Base-by-base conservation (phyloP, 1,140 invertebrate species). In the Drosophila carrolli region DNA sequence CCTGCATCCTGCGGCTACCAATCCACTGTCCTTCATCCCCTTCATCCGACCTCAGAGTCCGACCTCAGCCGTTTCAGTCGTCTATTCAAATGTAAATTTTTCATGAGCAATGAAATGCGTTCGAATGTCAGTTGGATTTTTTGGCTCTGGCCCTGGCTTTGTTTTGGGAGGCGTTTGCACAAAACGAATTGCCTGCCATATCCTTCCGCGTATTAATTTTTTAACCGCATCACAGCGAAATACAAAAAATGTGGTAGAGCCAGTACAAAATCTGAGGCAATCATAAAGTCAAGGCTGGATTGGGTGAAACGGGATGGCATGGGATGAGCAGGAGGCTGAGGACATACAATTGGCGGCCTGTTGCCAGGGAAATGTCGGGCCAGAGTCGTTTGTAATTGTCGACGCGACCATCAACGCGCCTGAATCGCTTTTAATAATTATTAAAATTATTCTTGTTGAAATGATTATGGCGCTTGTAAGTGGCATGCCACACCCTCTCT, bases 381-480 rank as follows among this genome's bases (percentile, higher is more conserved):
- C 73, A 44, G 32, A 74, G 67, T 63, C 73, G 72, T 71, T 76
- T 76, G 83, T 88, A 82, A 86, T 86, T 86, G 83, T 86, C 82
- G 83, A 56, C 61, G 78, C 72, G 74, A 67, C 71, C 78, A 67
- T 81, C 76, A 73, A 62, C 78, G 78, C 74, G 75, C 63, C 61
- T 57, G 72, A 80, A 77, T 79, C 60, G 75, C 72, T 80, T 89
- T 84, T 89, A 89, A 89, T 89, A 89, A 89, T 89, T 89, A 89
- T 89, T 89, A 89, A 84, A 89, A 89, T 89, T 89, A 89, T 89
- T 89, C 84, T 89, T 89, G 84, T 89, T 89, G 84, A 89, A 89
- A 89, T 89, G 80, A 89, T 89, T 89, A 89, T 89, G 80, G 84
- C 80, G 73, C 61, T 84, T 89, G 84, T 89, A 89, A 89, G 84